A percentile compares a stretch with the other conserved stretches of the same genome.
phyloP scores from a whole-genome alignment of 2,797 vertebrate genomes.

The Clamator glandarius region DNA sequence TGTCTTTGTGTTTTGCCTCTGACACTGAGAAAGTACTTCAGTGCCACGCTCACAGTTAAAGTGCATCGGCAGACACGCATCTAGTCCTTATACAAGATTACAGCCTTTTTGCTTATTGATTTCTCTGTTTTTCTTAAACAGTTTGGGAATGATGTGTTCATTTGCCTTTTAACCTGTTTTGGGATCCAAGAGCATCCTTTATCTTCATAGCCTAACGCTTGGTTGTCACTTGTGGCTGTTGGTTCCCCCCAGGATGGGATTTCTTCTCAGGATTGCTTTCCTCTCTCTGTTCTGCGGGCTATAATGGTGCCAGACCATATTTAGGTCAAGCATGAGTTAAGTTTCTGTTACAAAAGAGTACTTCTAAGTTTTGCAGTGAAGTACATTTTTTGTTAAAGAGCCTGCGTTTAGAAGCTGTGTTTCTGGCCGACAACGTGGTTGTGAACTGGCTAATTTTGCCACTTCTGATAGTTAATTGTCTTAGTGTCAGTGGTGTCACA shows the following conservation, averaged over 20 bases:
- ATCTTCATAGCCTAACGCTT: neutral
- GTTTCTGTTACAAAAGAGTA: neutral
- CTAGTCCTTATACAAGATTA: neutral
- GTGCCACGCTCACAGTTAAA: neutral
- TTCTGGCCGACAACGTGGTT: neutral
- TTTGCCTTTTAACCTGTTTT: slow-evolving; percentile 5
- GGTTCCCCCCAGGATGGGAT: slow-evolving; percentile 1
- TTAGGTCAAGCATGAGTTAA: slow-evolving; percentile 1
- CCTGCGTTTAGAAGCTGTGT: neutral
- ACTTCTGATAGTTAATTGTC: neutral
- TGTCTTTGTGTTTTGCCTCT: neutral
- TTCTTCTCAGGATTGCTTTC: slow-evolving; percentile 14
- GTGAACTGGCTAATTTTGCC: neutral
- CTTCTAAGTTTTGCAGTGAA: neutral
- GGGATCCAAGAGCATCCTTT: neutral
- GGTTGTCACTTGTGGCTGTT: neutral
- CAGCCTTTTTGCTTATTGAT: neutral
- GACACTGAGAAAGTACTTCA: neutral
- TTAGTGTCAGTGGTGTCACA: neutral
- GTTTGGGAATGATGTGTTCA: neutral
- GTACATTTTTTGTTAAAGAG: neutral
- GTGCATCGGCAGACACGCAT: neutral
- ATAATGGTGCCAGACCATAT: slow-evolving; percentile 10
- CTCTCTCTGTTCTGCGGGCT: slow-evolving; percentile 6
- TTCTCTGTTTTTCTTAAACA: neutral